Evolutionary conservation across 2,797 vertebrate genomes (phyloP).

Genomic region (Vireo griseus): DNA sequence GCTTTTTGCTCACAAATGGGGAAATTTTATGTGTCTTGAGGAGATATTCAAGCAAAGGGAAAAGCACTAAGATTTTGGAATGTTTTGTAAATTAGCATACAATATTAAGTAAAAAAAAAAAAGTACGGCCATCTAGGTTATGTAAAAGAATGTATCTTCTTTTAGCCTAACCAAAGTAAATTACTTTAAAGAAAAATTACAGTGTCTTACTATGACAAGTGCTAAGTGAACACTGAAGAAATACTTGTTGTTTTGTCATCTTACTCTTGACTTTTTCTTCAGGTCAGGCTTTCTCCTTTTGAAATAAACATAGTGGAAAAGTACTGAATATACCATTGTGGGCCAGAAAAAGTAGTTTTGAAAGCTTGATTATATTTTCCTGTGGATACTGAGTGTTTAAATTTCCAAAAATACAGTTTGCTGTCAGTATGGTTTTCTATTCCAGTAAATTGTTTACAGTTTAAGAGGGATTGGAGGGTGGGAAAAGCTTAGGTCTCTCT

Average conservation of each 20-base stretch:
- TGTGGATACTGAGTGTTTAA: constrained; percentile 69
- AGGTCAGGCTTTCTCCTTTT: constrained; percentile 38
- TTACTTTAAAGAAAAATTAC: constrained; percentile 11
- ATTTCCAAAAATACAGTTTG: constrained; percentile 69
- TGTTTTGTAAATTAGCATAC: background rate
- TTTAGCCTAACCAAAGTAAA: constrained; percentile 8
- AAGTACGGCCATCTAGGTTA: background rate
- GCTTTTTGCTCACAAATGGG: background rate
- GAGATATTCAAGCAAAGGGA: background rate
- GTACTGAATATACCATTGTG: constrained; percentile 70
- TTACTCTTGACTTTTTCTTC: constrained; percentile 59
- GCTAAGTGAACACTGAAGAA: constrained; percentile 27
- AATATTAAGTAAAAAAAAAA: background rate
- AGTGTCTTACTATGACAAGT: constrained; percentile 30
- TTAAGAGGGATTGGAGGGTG: background rate
- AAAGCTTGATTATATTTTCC: constrained; percentile 65
- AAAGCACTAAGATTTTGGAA: background rate
- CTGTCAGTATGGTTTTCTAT: constrained; percentile 59
- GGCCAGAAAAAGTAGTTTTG: constrained; percentile 59
- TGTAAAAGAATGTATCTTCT: constrained; percentile 15
- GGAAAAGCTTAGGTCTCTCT: background rate
- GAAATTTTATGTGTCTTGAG: background rate
- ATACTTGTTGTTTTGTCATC: constrained; percentile 30
- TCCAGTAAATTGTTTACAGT: constrained; percentile 70
- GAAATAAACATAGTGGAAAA: constrained; percentile 71